Base-by-base conservation (phyloP, 2,113 vertebrate genomes). In the Aspidoscelis tigris region DNA sequence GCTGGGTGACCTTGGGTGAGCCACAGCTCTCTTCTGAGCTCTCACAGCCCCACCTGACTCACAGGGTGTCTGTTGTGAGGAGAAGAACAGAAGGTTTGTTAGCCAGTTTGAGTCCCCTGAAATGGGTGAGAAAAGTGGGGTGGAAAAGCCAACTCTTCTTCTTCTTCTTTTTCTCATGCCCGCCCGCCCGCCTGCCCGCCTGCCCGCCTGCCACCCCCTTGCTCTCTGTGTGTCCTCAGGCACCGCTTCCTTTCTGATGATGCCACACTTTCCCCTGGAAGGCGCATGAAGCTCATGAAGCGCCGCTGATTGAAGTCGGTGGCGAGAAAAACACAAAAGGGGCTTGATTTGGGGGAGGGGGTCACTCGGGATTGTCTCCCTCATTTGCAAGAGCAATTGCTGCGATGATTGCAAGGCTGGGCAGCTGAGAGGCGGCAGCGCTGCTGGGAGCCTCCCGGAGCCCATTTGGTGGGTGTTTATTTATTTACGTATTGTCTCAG, bases 251-350 rank as follows among this genome's bases (percentile, higher is more conserved):
- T 89, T 92, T 91, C 87, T 93, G 93, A 93, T 94, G 92, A 93
- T 87, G 92, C 71, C 90, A 80, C 89, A 80, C 80, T 89, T 92
- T 88, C 83, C 81, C 87, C 88, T 89, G 90, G 84, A 73, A 78
- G 65, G 55, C 5, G 14, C 55, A 33, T 70, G 68, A 90, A 77
- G 55, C 5, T 3, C 55, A 33, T 70, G 68, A 90, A 77, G 82
- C 90, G 88, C 88, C 84, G 91, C 91, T 93, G 93, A 93, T 87
- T 93, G 88, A 92, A 87, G 91, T 88, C 81, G 78, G 80, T 87
- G 89, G 78, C 0, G 1, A 82, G 76, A 89, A 75, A 69, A 39
- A 88, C 88, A 93, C 89, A 92, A 94, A 91, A 75, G 78, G n/a
- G 64, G 84, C 92, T 93, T 94, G 94, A 94, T 93, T 94, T 90